phyloP scores from a whole-genome alignment of 2,888 invertebrate genomes.

The Platerodrilus igneus region DNA sequence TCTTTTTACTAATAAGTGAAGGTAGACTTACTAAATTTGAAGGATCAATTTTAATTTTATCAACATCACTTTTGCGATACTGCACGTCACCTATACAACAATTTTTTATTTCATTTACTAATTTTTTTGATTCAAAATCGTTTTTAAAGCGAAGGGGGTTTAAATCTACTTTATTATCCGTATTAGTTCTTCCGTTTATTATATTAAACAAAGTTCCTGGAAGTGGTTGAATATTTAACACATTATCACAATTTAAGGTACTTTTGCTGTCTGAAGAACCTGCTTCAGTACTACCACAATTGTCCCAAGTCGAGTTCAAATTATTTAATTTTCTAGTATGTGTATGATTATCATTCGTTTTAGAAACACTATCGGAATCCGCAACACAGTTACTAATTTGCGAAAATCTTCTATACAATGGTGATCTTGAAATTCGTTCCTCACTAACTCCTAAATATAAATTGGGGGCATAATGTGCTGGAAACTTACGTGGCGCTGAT shows the following conservation, averaged over 20 bases:
- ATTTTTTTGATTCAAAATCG: slow-evolving; percentile 14
- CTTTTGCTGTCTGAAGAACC: slow-evolving; percentile 8
- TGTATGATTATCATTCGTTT: slow-evolving; percentile 13
- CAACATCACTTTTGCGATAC: slow-evolving; percentile 15
- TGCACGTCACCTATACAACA: slow-evolving; percentile 7
- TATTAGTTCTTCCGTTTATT: slow-evolving; percentile 11
- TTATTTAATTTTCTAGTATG: slow-evolving; percentile 9
- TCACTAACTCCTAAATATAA: slow-evolving; percentile 36
- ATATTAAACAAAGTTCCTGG: slow-evolving; percentile 17
- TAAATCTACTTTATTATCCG: slow-evolving; percentile 13
- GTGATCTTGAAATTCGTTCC: slow-evolving; percentile 31
- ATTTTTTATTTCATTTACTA: slow-evolving; percentile 17
- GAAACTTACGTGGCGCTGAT: slow-evolving; percentile 37
- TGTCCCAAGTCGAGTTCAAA: slow-evolving; percentile 11
- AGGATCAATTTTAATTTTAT: slow-evolving; percentile 23
- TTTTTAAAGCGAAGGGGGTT: slow-evolving; percentile 16
- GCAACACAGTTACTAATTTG: slow-evolving; percentile 11
- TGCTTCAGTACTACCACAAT: slow-evolving; percentile 5
- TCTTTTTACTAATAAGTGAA: slow-evolving; percentile 44
- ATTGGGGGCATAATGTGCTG: slow-evolving; percentile 39
- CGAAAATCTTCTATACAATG: slow-evolving; percentile 35
- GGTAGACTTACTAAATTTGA: slow-evolving; percentile 35
- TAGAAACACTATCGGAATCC: slow-evolving; percentile 11
- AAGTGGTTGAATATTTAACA: slow-evolving; percentile 18
- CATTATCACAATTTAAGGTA: slow-evolving; percentile 18